Evolutionary conservation across 2,888 invertebrate genomes (phyloP), one percentile per base, ranked within the genome.

Genomic region (Sphinx pinastri): DNA sequence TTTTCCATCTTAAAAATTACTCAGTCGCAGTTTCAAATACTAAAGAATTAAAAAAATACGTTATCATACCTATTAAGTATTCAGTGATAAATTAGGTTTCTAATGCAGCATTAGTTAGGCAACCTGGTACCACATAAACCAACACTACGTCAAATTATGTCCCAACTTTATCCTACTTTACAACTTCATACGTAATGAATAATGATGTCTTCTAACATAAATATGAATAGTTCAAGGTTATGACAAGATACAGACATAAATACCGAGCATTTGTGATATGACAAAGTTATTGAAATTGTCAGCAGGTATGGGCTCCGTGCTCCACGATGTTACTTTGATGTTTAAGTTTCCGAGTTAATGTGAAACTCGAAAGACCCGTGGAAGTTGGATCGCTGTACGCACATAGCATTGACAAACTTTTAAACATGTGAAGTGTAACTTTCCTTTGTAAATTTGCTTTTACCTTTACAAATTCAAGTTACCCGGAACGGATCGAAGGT

Each of bases 201-300:
- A 38, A 38, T 38, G 38, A 38, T 38, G 6, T 38, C 38, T 38
- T 25, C 25, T 25, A 25, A 25, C 25, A 2, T 25, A 7, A 38
- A 38, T 7, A 38, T 38, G 4, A 7, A 38, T 38, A 5, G 1
- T 3, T 38, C 38, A 38, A 38, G 38, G 4, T 8, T 38, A 38
- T 8, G 38, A 47, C 19, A 49, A 25, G 5, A 19, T 49, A 49
- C 47, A 47, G 13, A 19, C 14, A 13, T 67, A 67, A 67, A 19
- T 45, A 63, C 49, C 31, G 19, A 77, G 77, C 79, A 81, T 81
- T 81, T 75, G 71, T 78, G 74, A 76, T 79, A 80, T 76, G 81
- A 81, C 77, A 77, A 83, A 85, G 80, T 81, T 84, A 86, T 85
- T 85, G 84, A 83, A 84, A 85, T 81, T 82, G 84, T 84, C 81